These are phyloP conservation scores for Theristicus caerulescens DNA, from an alignment of 2,113 vertebrate species.

Conservation along the genomic window DNA sequence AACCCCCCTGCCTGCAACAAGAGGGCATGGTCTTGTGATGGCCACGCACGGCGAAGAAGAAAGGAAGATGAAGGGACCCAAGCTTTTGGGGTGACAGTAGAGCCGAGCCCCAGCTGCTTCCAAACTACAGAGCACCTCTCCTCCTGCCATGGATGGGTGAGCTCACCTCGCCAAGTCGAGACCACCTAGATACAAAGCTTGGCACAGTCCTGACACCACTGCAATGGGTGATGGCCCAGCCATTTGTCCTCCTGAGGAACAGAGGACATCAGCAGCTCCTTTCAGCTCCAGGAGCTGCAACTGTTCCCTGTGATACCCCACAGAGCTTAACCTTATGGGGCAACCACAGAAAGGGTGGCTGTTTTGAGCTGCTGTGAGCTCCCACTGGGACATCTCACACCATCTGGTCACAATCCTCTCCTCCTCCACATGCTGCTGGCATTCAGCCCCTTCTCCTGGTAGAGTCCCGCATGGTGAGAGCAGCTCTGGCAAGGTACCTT, in stretches of 20 bases:
- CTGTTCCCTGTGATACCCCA: not conserved
- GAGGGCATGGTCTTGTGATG: not conserved
- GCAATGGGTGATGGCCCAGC: rapidly evolving
- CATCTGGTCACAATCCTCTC: not conserved
- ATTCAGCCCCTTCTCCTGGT: not conserved
- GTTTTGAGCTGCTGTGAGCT: not conserved
- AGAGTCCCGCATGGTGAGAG: not conserved
- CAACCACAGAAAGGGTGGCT: not conserved
- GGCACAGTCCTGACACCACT: not conserved
- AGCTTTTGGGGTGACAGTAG: not conserved
- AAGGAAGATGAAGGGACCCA: not conserved
- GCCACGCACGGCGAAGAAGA: not conserved
- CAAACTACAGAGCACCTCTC: not conserved
- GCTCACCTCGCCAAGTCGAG: not conserved
- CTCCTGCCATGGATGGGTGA: not conserved
- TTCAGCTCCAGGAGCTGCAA: not conserved
- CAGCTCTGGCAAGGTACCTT: not conserved
- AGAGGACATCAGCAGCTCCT: not conserved
- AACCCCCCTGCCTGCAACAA: not conserved
- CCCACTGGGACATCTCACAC: not conserved
- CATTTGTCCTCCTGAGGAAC: not conserved
- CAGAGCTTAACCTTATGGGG: not conserved
- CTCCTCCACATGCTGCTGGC: not conserved
- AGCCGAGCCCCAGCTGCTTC: not conserved
- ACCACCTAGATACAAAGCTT: not conserved